phyloP scores from a whole-genome alignment of 2,113 vertebrate genomes.

The Patagioenas fasciata region DNA sequence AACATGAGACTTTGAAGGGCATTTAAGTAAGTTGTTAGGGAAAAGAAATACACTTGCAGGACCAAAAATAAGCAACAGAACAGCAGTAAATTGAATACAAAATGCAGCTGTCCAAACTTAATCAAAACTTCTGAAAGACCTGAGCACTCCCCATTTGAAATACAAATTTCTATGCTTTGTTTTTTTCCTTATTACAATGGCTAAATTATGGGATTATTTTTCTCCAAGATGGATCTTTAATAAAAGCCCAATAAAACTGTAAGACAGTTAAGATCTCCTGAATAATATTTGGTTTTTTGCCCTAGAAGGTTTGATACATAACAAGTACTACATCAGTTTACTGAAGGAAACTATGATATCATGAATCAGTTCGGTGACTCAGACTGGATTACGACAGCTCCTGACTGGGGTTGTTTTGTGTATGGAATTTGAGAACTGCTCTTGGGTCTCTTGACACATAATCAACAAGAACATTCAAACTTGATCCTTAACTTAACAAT shows the following conservation, averaged over 20 bases:
- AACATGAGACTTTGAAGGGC: not conserved
- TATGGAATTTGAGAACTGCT: not conserved
- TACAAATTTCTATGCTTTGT: not conserved
- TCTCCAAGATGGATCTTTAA: not conserved
- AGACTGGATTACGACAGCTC: not conserved
- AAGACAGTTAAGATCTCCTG: not conserved
- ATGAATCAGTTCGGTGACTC: not conserved
- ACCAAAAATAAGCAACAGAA: not conserved
- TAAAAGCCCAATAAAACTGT: not conserved
- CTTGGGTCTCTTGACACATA: not conserved
- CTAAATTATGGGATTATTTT: not conserved
- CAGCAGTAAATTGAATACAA: not conserved
- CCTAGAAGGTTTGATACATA: not conserved
- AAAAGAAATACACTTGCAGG: not conserved
- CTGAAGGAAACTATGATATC: not conserved
- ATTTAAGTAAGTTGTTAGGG: not conserved
- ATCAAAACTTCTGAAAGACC: not conserved
- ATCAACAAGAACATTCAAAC: not conserved
- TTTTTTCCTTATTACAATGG: not conserved
- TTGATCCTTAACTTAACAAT: not conserved
- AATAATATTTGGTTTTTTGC: not conserved
- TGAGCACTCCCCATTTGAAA: not conserved
- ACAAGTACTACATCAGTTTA: not conserved
- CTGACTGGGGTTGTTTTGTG: not conserved
- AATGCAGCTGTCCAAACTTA: not conserved